These are phyloP conservation scores for Lithosia quadra DNA, from an alignment of 2,888 invertebrate genomes.

Conservation along the genomic window DNA sequence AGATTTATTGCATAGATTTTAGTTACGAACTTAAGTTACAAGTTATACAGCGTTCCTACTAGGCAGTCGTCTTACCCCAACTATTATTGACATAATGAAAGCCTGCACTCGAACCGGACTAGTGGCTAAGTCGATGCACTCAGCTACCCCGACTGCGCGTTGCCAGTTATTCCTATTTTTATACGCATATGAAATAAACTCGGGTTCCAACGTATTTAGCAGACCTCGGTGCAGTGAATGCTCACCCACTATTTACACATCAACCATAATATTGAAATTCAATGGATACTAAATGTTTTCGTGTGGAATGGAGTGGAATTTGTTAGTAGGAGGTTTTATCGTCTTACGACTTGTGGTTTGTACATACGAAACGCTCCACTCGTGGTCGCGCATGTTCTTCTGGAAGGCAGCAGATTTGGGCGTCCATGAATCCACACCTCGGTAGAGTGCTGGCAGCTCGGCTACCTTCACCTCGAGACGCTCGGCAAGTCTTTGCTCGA, in stretches of 20 bases:
- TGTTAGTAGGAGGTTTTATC: constrained; percentile 62
- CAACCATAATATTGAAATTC: constrained; percentile 28
- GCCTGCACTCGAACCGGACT: constrained; percentile 58
- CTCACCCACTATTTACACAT: constrained; percentile 49
- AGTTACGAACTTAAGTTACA: neutral
- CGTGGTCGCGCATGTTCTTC: constrained; percentile 86
- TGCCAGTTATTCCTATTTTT: constrained; percentile 60
- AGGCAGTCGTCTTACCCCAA: constrained; percentile 11
- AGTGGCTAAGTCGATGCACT: constrained; percentile 68
- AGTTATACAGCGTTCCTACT: too few relatives aligned
- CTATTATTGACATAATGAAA: constrained; percentile 47
- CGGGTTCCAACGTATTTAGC: constrained; percentile 41
- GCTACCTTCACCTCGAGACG: constrained; percentile 85
- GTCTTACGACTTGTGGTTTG: constrained; percentile 60
- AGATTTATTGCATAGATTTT: constrained; percentile 2
- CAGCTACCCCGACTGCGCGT: constrained; percentile 50
- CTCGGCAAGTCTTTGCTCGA: constrained; percentile 83
- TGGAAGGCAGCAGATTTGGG: constrained; percentile 89
- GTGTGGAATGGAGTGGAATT: constrained; percentile 26
- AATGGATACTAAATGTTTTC: constrained; percentile 26
- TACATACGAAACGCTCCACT: constrained; percentile 88
- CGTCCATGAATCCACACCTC: constrained; percentile 91
- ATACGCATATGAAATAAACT: constrained; percentile 44
- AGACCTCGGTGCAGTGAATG: constrained; percentile 33
- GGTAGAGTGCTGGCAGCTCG: constrained; percentile 90